Evolutionary conservation across 2,113 vertebrate genomes (phyloP).

Genomic region (Dicerorhinus sumatrensis): DNA sequence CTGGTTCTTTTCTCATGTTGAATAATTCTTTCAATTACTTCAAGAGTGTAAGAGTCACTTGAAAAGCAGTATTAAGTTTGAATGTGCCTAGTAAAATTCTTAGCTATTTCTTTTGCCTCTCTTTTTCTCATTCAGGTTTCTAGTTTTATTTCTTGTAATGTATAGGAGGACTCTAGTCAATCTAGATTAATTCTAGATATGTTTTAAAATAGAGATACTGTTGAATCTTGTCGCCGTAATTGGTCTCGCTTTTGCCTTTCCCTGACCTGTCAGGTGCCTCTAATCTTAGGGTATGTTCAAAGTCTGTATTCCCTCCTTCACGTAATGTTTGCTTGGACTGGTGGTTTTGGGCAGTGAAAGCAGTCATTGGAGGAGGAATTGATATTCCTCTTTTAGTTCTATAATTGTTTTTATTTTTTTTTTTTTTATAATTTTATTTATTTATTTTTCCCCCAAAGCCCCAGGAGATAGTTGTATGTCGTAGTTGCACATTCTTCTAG

Average conservation of each 20-base stretch:
- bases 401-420: background rate
- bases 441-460: no score
- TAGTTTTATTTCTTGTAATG: conserved; percentile 28
- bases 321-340: background rate
- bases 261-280: background rate
- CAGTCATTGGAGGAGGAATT: background rate
- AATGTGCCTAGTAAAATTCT: background rate
- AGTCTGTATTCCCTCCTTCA: background rate
- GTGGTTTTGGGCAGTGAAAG: conserved; percentile 24
- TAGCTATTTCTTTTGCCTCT: conserved; percentile 8
- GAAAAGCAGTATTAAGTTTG: conserved; percentile 27
- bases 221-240: background rate
- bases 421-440: no score
- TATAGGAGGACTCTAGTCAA: background rate
- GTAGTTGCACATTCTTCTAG: no score
- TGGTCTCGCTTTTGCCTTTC: background rate
- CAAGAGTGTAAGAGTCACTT: background rate
- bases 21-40: conserved; percentile 39
- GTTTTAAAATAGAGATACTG: conserved; percentile 17
- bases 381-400: background rate
- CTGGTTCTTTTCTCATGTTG: background rate
- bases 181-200: conserved; percentile 8
- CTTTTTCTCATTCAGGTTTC: background rate
- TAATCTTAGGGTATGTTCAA: background rate
- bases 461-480: no score